phyloP scores from a whole-genome alignment of 2,888 invertebrate species.

The Schrankia costaestrigalis region DNA sequence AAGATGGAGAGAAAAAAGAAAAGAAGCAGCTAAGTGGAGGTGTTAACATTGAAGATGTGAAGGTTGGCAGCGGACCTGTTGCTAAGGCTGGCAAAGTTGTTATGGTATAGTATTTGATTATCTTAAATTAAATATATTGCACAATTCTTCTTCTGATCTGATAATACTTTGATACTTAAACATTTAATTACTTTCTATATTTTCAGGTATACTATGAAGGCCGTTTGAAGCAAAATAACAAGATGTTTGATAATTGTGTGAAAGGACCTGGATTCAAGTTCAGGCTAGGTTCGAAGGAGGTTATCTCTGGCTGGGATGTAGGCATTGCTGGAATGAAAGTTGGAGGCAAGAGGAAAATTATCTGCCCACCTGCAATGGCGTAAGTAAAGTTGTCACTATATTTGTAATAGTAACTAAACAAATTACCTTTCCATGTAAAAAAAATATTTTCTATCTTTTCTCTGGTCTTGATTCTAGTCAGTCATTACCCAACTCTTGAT shows the following conservation, averaged over 20 bases:
- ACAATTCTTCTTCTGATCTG: not conserved
- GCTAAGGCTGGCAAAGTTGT: slow-evolving; percentile 90
- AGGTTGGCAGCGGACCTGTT: slow-evolving; percentile 87
- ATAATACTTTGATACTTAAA: not conserved
- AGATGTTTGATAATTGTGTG: slow-evolving; percentile 89
- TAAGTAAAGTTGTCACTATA: slow-evolving; percentile 78
- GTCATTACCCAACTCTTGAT: too few species aligned
- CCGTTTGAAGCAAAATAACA: slow-evolving; percentile 89
- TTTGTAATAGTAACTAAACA: too few species aligned
- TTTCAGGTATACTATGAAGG: slow-evolving; percentile 91
- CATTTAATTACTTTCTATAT: not conserved
- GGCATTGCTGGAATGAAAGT: slow-evolving; percentile 96
- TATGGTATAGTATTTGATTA: slow-evolving; percentile 51
- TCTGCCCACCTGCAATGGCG: slow-evolving; percentile 92
- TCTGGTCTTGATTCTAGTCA: too few species aligned
- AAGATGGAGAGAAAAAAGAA: slow-evolving; percentile 63
- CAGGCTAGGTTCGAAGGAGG: slow-evolving; percentile 90
- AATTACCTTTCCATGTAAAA: too few species aligned
- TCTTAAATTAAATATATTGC: not conserved
- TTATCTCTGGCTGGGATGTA: slow-evolving; percentile 95
- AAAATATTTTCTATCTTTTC: too few species aligned
- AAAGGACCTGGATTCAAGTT: slow-evolving; percentile 93
- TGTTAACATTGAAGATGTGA: slow-evolving; percentile 88
- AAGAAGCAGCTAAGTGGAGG: slow-evolving; percentile 87
- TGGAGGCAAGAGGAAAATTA: slow-evolving; percentile 93